phyloP scores from a whole-genome alignment of 2,797 vertebrate genomes.

The Myotis daubentonii region DNA sequence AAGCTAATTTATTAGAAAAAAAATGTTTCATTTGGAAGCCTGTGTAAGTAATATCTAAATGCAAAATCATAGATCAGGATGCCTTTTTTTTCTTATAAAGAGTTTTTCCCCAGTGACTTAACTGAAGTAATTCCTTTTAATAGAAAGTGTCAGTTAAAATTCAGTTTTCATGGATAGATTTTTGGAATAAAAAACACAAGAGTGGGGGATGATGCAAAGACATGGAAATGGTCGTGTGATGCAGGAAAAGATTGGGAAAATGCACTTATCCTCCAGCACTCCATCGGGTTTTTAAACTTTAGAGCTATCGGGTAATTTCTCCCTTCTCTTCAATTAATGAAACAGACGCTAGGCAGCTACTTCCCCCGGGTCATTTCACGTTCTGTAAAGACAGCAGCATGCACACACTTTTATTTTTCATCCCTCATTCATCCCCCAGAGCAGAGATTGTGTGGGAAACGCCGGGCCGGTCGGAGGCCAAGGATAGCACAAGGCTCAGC shows the following conservation, averaged over 20 bases:
- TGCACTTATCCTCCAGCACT: neutral
- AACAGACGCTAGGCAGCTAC: constrained; percentile 64
- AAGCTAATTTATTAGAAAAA: constrained; percentile 65
- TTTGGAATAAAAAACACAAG: neutral
- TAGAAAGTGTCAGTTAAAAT: constrained; percentile 47
- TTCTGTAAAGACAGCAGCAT: neutral
- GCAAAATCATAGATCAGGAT: constrained; percentile 12
- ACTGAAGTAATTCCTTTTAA: constrained; percentile 29
- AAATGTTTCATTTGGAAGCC: constrained; percentile 35
- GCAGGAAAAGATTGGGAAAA: neutral
- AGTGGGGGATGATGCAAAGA: neutral
- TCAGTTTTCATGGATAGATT: constrained; percentile 44
- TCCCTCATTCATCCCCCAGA: neutral
- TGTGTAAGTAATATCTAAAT: constrained; percentile 64
- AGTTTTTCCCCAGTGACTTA: constrained; percentile 19
- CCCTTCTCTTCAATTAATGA: neutral
- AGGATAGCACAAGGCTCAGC: constrained; percentile 27
- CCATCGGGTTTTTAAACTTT: neutral
- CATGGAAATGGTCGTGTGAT: neutral
- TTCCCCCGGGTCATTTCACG: neutral
- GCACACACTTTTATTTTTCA: neutral
- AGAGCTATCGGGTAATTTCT: neutral
- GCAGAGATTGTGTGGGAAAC: neutral
- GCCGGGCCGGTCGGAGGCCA: neutral
- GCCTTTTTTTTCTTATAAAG: neutral